phyloP scores from a whole-genome alignment of 2,797 vertebrate genomes.

The Lutjanus argentimaculatus region DNA sequence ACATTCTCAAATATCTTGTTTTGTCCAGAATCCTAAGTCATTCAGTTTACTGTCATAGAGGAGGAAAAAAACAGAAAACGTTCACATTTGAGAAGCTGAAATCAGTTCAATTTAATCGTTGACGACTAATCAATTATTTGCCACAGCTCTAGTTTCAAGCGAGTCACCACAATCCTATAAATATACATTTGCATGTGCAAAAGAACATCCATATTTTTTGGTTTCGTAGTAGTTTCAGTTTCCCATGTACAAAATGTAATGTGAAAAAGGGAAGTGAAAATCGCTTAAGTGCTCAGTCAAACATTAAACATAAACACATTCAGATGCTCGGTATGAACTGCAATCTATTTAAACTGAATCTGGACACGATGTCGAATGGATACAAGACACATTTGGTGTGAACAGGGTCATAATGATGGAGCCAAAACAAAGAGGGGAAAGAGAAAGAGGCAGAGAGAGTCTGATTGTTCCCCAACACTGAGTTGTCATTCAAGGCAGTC shows the following conservation, averaged over 20 bases:
- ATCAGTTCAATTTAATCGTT: no score
- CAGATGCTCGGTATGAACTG: no score
- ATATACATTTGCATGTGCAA: not conserved
- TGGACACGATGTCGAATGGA: not conserved
- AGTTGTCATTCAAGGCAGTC: conserved; percentile 73
- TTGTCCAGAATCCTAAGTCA: no score
- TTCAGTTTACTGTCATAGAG: no score
- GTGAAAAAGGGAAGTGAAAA: not conserved
- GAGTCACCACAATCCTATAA: not conserved
- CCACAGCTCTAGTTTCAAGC: no score
- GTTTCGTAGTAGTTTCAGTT: conserved; percentile 15
- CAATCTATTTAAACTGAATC: not conserved
- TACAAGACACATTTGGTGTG: not conserved
- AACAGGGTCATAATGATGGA: conserved; percentile 22
- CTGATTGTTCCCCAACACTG: conserved; percentile 61
- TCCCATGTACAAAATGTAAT: not conserved
- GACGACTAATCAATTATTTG: no score
- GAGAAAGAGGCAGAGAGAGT: conserved; percentile 27
- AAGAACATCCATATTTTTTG: not conserved
- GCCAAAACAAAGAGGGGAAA: conserved; percentile 29
- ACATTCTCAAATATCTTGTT: no score
- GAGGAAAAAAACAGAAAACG: no score
- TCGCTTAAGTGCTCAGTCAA: not conserved
- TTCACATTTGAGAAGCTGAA: no score
- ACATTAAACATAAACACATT: not conserved